These are phyloP conservation scores for human (Homo sapiens) DNA, from an alignment of 2,113 vertebrate species.

Conservation along the genomic window DNA sequence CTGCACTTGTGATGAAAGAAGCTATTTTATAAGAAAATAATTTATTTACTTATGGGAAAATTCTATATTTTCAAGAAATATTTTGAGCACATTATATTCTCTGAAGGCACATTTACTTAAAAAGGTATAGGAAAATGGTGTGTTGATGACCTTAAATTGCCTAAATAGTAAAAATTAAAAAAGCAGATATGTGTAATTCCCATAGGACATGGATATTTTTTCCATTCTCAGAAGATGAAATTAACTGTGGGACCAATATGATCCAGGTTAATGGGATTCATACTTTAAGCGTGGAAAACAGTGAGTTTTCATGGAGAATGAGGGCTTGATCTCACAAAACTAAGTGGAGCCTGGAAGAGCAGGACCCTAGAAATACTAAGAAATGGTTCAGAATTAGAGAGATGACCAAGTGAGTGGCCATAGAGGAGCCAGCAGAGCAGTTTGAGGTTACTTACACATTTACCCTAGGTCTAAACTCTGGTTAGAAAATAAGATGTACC, in stretches of 20 bases:
- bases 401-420: too few species aligned
- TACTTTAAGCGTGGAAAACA: not conserved
- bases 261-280: not conserved
- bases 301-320: accelerated
- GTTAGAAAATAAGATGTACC: not conserved
- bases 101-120: not conserved
- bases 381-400: not conserved
- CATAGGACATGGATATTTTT: not conserved
- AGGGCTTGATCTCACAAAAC: not conserved
- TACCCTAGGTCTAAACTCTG: not conserved
- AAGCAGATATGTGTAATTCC: not conserved
- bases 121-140: not conserved
- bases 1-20: not conserved
- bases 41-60: not conserved
- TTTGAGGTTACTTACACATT: not conserved
- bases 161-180: not conserved
- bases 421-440: not conserved
- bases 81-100: not conserved
- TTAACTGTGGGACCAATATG: not conserved
- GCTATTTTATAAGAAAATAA: not conserved
- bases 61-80: not conserved
- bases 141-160: not conserved
- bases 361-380: not conserved
- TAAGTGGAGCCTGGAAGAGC: not conserved
- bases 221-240: not conserved